phyloP scores from a whole-genome alignment of 2,888 invertebrate species.

The Apomyelois bistriatella region DNA sequence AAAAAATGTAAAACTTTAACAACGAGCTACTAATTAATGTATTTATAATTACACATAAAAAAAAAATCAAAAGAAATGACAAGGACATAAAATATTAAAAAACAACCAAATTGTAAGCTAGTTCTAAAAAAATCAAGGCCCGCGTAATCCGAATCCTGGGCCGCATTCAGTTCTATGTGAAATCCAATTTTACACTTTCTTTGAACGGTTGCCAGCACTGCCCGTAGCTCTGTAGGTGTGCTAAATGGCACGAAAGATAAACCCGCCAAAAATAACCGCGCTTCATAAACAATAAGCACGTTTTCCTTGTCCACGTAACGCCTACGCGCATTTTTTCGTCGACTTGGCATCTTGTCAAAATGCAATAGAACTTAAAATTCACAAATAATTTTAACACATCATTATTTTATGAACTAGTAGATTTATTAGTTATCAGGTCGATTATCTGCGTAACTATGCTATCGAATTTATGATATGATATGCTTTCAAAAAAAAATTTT shows the following conservation, averaged over 20 bases:
- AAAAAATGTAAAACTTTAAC: no score
- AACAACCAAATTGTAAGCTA: conserved; percentile 12
- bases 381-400: not conserved
- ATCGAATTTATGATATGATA: no score
- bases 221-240: conserved; percentile 66
- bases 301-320: conserved; percentile 44
- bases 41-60: not conserved
- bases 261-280: conserved; percentile 66
- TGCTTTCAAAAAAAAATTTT: no score
- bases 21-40: no score
- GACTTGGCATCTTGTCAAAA: conserved; percentile 31
- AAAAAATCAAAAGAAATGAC: not conserved
- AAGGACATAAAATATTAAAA: not conserved
- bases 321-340: conserved; percentile 42
- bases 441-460: not conserved
- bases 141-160: conserved; percentile 43
- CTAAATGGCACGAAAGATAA: conserved; percentile 72
- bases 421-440: not conserved
- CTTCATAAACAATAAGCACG: conserved; percentile 72
- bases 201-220: conserved; percentile 72
- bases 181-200: conserved; percentile 71
- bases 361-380: conserved; percentile 1
- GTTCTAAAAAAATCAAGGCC: conserved; percentile 30
- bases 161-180: conserved; percentile 38
- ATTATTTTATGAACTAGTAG: not conserved